phyloP scores from a whole-genome alignment of 2,113 vertebrate species.

The Oenanthe oenanthe region DNA sequence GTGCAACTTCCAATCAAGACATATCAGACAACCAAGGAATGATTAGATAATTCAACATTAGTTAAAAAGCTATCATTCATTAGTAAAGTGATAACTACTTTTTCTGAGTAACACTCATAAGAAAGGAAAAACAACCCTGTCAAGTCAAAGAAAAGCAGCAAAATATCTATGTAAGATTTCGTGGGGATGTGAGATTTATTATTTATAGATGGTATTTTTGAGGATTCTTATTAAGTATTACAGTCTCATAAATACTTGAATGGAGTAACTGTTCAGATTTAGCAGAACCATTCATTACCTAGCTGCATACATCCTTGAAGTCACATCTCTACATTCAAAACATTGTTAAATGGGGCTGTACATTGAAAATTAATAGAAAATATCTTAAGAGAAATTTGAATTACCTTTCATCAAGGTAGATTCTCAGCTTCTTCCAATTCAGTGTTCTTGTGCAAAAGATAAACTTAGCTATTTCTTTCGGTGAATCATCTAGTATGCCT shows the following conservation, averaged over 20 bases:
- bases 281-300: not conserved
- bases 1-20: not conserved
- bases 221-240: not conserved
- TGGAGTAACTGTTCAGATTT: not conserved
- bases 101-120: not conserved
- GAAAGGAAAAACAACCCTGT: not conserved
- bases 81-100: not conserved
- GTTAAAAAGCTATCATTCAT: not conserved
- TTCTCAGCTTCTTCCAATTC: conserved; percentile 98
- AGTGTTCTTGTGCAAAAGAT: conserved; percentile 97
- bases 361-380: not conserved
- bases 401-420: conserved; percentile 97
- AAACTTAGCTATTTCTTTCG: conserved; percentile 96
- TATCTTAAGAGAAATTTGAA: not conserved
- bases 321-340: not conserved
- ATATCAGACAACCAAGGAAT: not conserved
- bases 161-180: not conserved
- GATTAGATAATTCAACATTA: not conserved
- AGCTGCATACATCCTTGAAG: not conserved
- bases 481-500: conserved; percentile 91
- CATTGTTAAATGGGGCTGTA: not conserved
- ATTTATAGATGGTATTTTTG: not conserved
- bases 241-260: not conserved
- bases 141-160: not conserved
- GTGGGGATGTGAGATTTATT: not conserved